Evolutionary conservation across 2,888 invertebrate genomes (phyloP).

Genomic region (Masnerella sp.): DNA sequence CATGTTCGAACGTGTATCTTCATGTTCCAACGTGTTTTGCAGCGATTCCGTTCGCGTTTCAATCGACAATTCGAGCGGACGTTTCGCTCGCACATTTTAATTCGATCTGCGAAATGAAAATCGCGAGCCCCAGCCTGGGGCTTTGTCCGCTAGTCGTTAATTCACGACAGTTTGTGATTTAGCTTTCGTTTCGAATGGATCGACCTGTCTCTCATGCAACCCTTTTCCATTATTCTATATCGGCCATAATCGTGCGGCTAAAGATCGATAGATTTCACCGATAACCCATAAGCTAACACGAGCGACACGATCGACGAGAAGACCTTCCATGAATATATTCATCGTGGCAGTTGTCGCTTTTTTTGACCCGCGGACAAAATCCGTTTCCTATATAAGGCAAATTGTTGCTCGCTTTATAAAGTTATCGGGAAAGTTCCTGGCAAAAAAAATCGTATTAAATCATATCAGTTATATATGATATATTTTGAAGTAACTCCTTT

Average conservation of each 20-base stretch:
- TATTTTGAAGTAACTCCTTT: no score
- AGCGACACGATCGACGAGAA: slow-evolving; percentile 36
- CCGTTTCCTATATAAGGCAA: not conserved
- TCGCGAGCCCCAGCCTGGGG: slow-evolving; percentile 1
- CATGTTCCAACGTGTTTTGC: no score
- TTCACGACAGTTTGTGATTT: slow-evolving; percentile 40
- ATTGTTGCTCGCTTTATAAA: no score
- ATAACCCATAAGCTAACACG: slow-evolving; percentile 46
- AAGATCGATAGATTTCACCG: slow-evolving; percentile 45
- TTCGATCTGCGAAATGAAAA: slow-evolving; percentile 16
- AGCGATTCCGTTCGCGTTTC: no score
- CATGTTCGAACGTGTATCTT: no score
- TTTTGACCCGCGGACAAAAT: not conserved
- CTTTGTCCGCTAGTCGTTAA: slow-evolving; percentile 25
- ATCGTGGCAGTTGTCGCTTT: slow-evolving; percentile 11
- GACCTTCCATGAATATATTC: slow-evolving; percentile 49
- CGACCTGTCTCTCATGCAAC: slow-evolving; percentile 23
- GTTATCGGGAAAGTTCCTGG: no score
- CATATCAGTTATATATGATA: no score
- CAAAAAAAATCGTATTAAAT: no score
- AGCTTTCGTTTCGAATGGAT: slow-evolving; percentile 38
- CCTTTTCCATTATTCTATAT: slow-evolving; percentile 50
- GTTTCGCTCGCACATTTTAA: slow-evolving; percentile 12
- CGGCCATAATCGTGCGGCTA: slow-evolving; percentile 23
- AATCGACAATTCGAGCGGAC: no score